Evolutionary conservation across 2,113 vertebrate species (phyloP), one percentile per base, ranked within the genome.

Genomic region (Dicrurus megarhynchus): DNA sequence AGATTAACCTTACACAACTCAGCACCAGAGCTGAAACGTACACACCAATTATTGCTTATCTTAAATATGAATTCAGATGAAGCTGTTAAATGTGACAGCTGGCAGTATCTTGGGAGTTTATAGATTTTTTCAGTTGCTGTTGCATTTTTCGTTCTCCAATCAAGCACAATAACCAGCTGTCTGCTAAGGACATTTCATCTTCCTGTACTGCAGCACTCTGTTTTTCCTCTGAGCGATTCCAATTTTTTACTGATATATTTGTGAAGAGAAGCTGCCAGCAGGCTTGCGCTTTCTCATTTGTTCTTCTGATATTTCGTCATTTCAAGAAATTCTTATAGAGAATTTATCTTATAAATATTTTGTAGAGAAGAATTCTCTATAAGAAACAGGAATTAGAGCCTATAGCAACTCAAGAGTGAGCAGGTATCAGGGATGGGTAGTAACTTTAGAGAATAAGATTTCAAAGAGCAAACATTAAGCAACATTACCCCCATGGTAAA

Each of bases 1-100:
- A 97, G 97, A 98, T 98, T 99, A 98, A 99, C 98, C 97, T 98
- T 93, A 96, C 63, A 49, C 87, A 89, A 97, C 97, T 97, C 97
- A 93, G 59, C 91, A 75, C 7, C 71, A 93, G 63, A 46, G 76
- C 44, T 73, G 52, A 74, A 94, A 93, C 0, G 2, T n/a, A 83
- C 32, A 32, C 14, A 49, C 33, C 21, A 69, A 63, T 41, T 61
- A 90, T 56, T 85, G 42, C 35, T 35, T 67, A 55, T 55, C 44
- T 90, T 82, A 93, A 81, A 55, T 87, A 63, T 22, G 52, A 89
- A 76, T 50, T 84, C 32, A 52, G 57, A 50, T 57, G 59, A 50
- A 95, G 61, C 30, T 78, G 78, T 84, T 95, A 85, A 92, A 76
- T 89, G 78, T 30, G 61, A 64, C 61, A 91, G n/a, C 69, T 85